Evolutionary conservation across 1,140 invertebrate species (phyloP).

Genomic region (Venturia canescens): DNA sequence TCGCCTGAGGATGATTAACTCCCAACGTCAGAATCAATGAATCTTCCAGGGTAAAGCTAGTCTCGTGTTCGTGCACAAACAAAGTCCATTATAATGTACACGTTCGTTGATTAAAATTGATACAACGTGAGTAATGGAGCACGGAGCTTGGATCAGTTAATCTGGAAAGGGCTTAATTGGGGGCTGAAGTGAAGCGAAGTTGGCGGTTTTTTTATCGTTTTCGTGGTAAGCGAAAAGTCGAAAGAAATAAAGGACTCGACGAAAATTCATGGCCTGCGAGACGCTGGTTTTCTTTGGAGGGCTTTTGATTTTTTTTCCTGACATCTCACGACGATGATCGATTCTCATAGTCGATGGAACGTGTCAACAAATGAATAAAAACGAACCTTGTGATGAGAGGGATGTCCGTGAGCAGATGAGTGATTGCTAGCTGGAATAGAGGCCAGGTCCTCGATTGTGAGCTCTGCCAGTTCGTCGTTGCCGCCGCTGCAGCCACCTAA

Average conservation of each 20-base stretch:
- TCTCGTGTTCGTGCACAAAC: background rate
- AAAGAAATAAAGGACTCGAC: background rate
- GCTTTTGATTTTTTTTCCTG: too few species aligned
- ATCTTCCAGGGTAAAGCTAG: background rate
- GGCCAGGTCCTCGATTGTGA: constrained; percentile 75
- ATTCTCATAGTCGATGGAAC: background rate
- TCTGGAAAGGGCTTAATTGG: too few species aligned
- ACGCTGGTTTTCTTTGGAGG: too few species aligned
- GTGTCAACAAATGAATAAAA: background rate
- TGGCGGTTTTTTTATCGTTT: too few species aligned
- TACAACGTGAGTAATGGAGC: background rate
- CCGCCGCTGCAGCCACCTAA: constrained; percentile 72
- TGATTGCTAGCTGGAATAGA: constrained; percentile 73
- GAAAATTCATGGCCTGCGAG: background rate
- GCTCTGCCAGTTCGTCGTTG: constrained; percentile 73
- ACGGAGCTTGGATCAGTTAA: too few species aligned
- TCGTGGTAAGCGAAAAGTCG: background rate
- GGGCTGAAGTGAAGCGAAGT: too few species aligned
- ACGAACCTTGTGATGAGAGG: constrained; percentile 73
- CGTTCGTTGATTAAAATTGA: background rate
- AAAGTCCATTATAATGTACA: background rate
- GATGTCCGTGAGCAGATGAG: constrained; percentile 70
- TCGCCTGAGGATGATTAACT: background rate
- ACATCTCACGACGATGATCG: background rate
- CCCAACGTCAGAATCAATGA: constrained; percentile 15